Conservation (phyloP, 2,797 vertebrate genomes). For the Echeneis naucrates region DNA sequence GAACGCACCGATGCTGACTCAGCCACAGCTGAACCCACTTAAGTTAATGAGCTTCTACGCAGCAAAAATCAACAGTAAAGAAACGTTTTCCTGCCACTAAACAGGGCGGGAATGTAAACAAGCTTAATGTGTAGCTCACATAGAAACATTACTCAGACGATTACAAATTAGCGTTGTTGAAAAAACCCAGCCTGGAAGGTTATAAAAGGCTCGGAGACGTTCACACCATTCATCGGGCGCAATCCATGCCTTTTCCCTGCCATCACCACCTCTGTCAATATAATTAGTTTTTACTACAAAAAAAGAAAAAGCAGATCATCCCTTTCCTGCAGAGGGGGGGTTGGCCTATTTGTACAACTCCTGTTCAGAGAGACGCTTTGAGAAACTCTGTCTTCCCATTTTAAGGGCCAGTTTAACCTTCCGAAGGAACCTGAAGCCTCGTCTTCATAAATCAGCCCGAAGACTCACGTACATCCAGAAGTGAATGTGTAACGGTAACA, state of each 20-base stretch:
- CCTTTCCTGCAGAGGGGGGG: slow-evolving; percentile 8
- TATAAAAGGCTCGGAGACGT: background rate
- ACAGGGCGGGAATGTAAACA: background rate
- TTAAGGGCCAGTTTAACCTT: slow-evolving; percentile 23
- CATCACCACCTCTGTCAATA: background rate
- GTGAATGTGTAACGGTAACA: slow-evolving; percentile 1
- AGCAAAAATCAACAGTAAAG: background rate
- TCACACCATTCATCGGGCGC: background rate
- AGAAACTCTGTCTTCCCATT: slow-evolving; percentile 19
- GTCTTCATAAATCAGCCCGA: slow-evolving; percentile 13
- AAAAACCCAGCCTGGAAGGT: background rate
- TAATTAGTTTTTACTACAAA: background rate
- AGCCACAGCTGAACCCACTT: slow-evolving; percentile 2
- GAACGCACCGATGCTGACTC: slow-evolving; percentile 18
- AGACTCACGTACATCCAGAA: background rate
- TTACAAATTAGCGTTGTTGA: background rate
- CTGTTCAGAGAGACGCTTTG: slow-evolving; percentile 21
- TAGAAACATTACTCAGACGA: background rate
- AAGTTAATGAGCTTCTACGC: slow-evolving; percentile 10
- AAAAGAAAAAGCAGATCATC: background rate
- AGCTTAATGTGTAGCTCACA: background rate
- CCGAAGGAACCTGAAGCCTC: slow-evolving; percentile 11
- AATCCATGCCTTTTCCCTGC: background rate
- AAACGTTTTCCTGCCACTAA: background rate
- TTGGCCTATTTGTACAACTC: slow-evolving; percentile 20